Base-by-base conservation (phyloP, 1,140 invertebrate genomes). In the Planococcus citri region DNA sequence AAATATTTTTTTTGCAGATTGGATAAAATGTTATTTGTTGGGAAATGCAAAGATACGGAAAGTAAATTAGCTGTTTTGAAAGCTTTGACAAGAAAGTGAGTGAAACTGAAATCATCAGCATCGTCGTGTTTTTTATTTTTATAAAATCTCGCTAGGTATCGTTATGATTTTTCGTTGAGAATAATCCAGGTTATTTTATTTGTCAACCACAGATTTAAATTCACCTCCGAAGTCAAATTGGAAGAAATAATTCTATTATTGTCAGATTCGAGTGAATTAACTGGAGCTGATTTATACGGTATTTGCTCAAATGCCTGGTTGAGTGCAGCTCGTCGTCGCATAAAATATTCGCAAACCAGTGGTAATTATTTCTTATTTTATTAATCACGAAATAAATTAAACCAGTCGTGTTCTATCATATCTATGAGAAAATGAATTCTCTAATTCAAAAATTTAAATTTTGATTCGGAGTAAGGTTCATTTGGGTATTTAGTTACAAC, bases 1-100 rank as follows among this genome's bases (percentile, higher is more conserved):
- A 29, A 57, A 38, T n/a, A n/a, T 33, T 33, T 61, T 72, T 68
- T 70, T 74, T 76, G 29, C 73, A 84, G 94, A 72, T 92, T 97
- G 77, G 94, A 97, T 78, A 96, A 95, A 76, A 80, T 94, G 51
- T 80, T 96, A n/a, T 97, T 94, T 76, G 88, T 98, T 17, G 93
- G 93, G 0, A 87, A 94, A 3, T 90, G 89, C 75, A 78, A 80
- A 12, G 86, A 87, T 22, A 69, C 76, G 0, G 78, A 82, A 1
- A 86, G 87, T 25, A 87, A 90, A 77, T 78, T 86, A 1, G 82
- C 83, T 27, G 87, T 92, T 0, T 75, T 91, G 8, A 80, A 82
- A 70, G 88, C 90, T 0, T 78, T 90, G 2, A 90, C 87, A 24
- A 81, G 86, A 73, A 87, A 86, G 81, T 86, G 75, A 73, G 74